Base-by-base conservation (phyloP, 2,113 vertebrate species). In the Pseudorectes ferrugineus region DNA sequence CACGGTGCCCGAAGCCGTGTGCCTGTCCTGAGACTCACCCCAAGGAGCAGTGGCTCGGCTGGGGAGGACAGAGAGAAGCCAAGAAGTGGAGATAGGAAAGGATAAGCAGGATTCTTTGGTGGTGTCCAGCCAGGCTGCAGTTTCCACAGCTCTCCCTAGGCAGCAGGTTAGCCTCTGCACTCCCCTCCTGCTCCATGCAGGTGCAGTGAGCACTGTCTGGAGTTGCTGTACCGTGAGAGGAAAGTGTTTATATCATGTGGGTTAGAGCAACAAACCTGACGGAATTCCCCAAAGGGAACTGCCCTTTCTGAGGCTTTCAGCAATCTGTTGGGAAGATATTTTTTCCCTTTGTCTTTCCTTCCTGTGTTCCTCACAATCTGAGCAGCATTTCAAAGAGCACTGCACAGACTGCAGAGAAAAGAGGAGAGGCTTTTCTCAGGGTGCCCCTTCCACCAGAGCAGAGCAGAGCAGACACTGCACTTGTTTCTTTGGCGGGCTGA, bases 1-100 rank as follows among this genome's bases (percentile, higher is more conserved):
- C 8, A 18, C 26, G 11, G 6, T 38, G 14, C 20, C 83, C 4
- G 1, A 89, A 57, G 11, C 4, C 0, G 0, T 13, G 15, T 1
- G 1, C 1, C 2, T 13, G 5, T 65, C 7, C 1, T 12, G 6
- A 43, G 10, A 7, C 22, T 66, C 12, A 48, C 18, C 20, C 15
- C 31, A 12, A 51, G 36, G 14, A 85, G 22, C 10, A 61, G 21
- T 1, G 0, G 40, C 26, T 49, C 26, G 14, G 9, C 42, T 78
- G 40, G 70, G 42, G 4, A 19, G 4, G 18, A 14, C 61, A 35
- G 63, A 49, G 36, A 15, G 20, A 72, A 61, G 5, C 18, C 43
- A 43, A 48, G 24, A 70, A 43, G 15, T 10, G 31, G 21, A 57
- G 14, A 28, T 4, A 71, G 28, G 12, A 55, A 35, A 81, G 14